These are phyloP conservation scores for Stigmatopora argus DNA, from an alignment of 2,113 vertebrate species.

Conservation along the genomic window DNA sequence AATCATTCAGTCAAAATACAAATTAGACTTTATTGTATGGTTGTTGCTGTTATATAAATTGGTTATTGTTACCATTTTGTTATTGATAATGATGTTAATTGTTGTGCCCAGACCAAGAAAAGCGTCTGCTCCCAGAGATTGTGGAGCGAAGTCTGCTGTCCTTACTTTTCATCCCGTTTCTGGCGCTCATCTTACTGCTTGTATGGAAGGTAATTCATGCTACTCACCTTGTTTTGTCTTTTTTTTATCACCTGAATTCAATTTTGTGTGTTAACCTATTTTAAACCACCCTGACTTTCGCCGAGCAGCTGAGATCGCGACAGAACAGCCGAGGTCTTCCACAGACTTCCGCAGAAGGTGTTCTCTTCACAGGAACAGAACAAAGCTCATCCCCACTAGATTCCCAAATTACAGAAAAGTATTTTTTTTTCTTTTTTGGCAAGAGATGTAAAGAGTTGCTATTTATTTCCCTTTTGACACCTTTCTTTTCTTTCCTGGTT, in stretches of 20 bases:
- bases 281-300: too few relatives aligned
- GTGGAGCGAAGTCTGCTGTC: slow-evolving; percentile 67
- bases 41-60: neutral
- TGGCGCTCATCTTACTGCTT: slow-evolving; percentile 62
- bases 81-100: neutral
- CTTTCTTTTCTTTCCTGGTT: slow-evolving; percentile 2
- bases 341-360: slow-evolving; percentile 46
- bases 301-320: slow-evolving; percentile 58
- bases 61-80: neutral
- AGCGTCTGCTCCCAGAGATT: slow-evolving; percentile 35
- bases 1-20: too few relatives aligned
- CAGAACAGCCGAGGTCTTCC: slow-evolving; percentile 34
- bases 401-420: slow-evolving; percentile 66
- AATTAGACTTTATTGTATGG: too few relatives aligned
- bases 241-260: neutral
- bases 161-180: slow-evolving; percentile 65
- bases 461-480: neutral
- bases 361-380: slow-evolving; percentile 52
- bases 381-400: slow-evolving; percentile 49
- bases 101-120: slow-evolving; percentile 11
- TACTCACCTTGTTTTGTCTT: neutral
- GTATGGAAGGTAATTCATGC: slow-evolving; percentile 68
- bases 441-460: neutral
- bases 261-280: too few relatives aligned
- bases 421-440: slow-evolving; percentile 8